Conservation (phyloP, 2,797 vertebrate species). For the Oophaga sylvatica region DNA sequence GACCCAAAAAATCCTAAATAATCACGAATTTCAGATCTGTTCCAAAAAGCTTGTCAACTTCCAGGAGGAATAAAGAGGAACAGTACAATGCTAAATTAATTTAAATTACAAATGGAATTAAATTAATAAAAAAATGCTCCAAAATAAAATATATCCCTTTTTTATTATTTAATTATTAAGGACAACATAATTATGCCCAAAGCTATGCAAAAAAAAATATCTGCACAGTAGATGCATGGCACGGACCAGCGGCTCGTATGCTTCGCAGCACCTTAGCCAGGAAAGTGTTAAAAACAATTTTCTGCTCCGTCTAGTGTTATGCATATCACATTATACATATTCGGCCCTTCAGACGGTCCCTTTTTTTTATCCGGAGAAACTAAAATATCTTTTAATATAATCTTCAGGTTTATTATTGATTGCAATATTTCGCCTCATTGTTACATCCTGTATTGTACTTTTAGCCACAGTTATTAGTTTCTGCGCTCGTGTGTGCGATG, state of each 20-base stretch:
- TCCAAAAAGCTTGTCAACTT: too few species aligned
- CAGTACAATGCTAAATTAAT: too few species aligned
- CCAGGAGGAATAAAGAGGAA: too few species aligned
- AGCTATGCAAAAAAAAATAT: neutral
- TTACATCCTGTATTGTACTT: constrained; percentile 50
- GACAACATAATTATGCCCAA: neutral
- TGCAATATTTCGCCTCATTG: constrained; percentile 54
- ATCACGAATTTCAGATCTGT: too few species aligned
- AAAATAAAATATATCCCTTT: too few species aligned
- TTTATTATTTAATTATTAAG: too few species aligned
- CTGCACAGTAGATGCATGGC: neutral
- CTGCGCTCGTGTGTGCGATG: neutral
- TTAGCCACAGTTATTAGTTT: constrained; percentile 42
- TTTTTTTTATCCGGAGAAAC: constrained; percentile 50
- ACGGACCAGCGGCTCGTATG: neutral
- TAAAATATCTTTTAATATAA: constrained; percentile 60
- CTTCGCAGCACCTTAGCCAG: neutral
- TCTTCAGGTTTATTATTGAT: constrained; percentile 58
- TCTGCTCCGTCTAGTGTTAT: neutral
- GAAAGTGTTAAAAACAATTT: constrained; percentile 23
- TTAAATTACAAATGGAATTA: too few species aligned
- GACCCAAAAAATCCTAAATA: too few species aligned
- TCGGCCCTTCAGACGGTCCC: constrained; percentile 36
- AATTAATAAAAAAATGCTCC: too few species aligned
- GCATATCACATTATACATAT: constrained; percentile 26